Evolutionary conservation across 2,888 invertebrate genomes (phyloP).

Genomic region (Perdita meconis): DNA sequence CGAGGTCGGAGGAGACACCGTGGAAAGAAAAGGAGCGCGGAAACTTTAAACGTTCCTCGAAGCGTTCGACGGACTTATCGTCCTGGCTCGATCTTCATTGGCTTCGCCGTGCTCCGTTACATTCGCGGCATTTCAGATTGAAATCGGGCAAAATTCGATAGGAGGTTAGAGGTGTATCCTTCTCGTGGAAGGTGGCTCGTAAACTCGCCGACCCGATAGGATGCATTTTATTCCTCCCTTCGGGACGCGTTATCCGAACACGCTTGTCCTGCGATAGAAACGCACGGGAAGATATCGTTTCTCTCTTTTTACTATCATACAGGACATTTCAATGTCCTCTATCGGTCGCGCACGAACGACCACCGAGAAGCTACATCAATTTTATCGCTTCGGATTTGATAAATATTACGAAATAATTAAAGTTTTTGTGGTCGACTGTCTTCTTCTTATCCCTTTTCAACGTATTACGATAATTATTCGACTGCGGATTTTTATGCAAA

Average conservation of each 20-base stretch:
- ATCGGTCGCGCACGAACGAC: conserved; percentile 13
- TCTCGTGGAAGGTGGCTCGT: conserved; percentile 26
- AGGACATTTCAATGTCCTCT: conserved; percentile 16
- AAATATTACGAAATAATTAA: conserved; percentile 5
- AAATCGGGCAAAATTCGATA: conserved; percentile 50
- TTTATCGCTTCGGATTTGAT: conserved; percentile 5
- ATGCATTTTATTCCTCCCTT: conserved; percentile 39
- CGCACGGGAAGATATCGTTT: conserved; percentile 19
- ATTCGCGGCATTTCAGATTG: conserved; percentile 43
- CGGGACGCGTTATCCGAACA: conserved; percentile 38
- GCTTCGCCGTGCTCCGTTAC: conserved; percentile 21
- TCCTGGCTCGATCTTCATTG: conserved; percentile 43
- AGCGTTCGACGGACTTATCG: conserved; percentile 37
- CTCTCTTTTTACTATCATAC: neutral
- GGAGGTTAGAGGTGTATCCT: conserved; percentile 33
- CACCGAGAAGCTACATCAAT: conserved; percentile 4
- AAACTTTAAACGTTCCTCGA: conserved; percentile 33
- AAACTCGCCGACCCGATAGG: conserved; percentile 43
- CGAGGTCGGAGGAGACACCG: neutral
- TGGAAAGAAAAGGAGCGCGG: conserved; percentile 15
- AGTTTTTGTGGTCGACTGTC: neutral
- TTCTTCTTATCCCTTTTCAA: neutral
- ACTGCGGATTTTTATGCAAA: too few species aligned
- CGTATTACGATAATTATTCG: neutral
- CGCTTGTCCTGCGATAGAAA: conserved; percentile 21